Evolutionary conservation across 1,140 invertebrate species (phyloP).

Genomic region (Musca domestica): DNA sequence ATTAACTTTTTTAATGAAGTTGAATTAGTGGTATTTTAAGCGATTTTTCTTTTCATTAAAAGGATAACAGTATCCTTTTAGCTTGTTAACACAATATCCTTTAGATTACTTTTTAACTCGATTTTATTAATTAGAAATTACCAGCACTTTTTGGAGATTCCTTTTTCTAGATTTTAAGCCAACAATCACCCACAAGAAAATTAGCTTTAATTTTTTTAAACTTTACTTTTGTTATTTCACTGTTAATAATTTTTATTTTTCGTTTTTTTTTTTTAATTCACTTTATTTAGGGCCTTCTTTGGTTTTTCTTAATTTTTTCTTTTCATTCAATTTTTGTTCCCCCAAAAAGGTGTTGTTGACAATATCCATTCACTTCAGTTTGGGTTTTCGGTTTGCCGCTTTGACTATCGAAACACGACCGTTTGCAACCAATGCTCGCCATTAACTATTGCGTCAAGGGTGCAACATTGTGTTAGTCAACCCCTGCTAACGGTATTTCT

Average conservation of each 20-base stretch:
- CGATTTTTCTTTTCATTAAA: too few species aligned
- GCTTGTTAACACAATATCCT: too few species aligned
- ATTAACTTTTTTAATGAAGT: too few species aligned
- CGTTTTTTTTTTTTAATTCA: background rate
- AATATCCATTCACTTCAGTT: background rate
- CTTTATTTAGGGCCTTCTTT: background rate
- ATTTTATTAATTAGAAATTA: too few species aligned
- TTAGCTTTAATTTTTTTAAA: too few species aligned
- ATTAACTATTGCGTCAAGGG: conserved; percentile 50
- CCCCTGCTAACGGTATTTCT: conserved; percentile 25
- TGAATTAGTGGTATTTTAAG: too few species aligned
- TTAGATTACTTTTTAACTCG: too few species aligned
- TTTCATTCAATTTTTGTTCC: background rate
- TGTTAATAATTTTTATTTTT: background rate
- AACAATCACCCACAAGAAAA: too few species aligned
- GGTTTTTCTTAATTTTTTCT: conserved; percentile 3
- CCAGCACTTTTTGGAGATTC: too few species aligned
- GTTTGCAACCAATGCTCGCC: conserved; percentile 50
- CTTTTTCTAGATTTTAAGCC: too few species aligned
- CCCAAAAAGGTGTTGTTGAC: background rate
- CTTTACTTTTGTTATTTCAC: too few species aligned
- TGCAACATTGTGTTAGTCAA: conserved; percentile 30
- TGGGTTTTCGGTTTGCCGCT: background rate
- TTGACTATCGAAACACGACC: conserved; percentile 39
- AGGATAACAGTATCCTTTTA: too few species aligned